Conservation (phyloP, 2,797 vertebrate genomes). For the Lateolabrax maculatus region DNA sequence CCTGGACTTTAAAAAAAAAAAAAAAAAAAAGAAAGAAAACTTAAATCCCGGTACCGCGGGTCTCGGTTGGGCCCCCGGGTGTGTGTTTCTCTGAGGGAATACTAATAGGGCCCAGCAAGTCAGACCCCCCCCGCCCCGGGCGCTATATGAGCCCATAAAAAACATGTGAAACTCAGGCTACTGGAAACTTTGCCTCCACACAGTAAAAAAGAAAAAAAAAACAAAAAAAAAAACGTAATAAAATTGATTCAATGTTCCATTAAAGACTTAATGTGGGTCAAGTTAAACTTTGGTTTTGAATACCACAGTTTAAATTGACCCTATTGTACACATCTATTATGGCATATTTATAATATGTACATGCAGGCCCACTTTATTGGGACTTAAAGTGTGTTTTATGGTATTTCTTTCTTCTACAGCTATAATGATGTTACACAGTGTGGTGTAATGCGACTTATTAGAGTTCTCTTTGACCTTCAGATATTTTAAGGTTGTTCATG, state of each 20-base stretch:
- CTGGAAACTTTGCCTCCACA: constrained; percentile 24
- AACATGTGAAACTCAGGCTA: constrained; percentile 28
- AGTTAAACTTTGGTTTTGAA: constrained; percentile 1
- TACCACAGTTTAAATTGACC: not conserved
- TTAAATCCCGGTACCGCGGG: constrained; percentile 48
- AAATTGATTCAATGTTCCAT: not conserved
- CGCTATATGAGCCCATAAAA: constrained; percentile 10
- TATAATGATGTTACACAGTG: too few species aligned
- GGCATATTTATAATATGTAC: not conserved
- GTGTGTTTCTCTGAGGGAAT: constrained; percentile 75
- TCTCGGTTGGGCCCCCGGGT: constrained; percentile 57
- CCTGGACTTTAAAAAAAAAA: too few species aligned
- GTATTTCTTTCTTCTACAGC: not conserved
- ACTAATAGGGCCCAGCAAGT: constrained; percentile 84
- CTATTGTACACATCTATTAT: not conserved
- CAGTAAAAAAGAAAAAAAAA: not conserved
- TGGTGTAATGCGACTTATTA: not conserved
- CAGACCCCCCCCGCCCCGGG: constrained; percentile 74
- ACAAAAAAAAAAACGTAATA: not conserved
- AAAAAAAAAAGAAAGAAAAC: too few species aligned
- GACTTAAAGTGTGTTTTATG: not conserved
- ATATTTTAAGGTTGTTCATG: not conserved
- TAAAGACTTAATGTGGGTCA: not conserved
- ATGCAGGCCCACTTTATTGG: not conserved
- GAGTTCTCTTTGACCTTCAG: not conserved